These are phyloP conservation scores for Nansenia antarctica DNA, from an alignment of 2,113 vertebrate species.

Conservation along the genomic window DNA sequence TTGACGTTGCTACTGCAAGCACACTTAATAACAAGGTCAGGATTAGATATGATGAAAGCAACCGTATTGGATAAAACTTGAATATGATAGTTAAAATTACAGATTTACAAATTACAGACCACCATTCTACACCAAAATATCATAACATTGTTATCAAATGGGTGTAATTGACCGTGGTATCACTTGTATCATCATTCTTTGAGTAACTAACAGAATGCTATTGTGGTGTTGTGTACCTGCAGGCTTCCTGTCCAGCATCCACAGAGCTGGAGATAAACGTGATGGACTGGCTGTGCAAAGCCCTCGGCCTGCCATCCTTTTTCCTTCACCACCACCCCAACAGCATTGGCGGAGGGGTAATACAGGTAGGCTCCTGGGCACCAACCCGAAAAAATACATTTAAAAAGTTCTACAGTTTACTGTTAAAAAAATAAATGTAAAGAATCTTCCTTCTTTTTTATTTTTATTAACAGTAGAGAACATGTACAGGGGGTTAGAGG, in stretches of 20 bases:
- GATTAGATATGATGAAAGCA: too few species aligned
- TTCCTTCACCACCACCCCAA: constrained; percentile 88
- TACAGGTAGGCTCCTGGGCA: constrained; percentile 80
- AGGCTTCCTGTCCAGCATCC: constrained; percentile 95
- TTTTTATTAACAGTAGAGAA: background rate
- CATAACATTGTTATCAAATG: background rate
- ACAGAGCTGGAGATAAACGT: constrained; percentile 96
- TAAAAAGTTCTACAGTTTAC: too few species aligned
- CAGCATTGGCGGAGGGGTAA: constrained; percentile 88
- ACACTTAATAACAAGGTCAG: too few species aligned
- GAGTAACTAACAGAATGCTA: background rate
- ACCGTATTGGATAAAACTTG: too few species aligned
- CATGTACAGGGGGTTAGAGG: background rate
- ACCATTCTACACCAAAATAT: too few species aligned
- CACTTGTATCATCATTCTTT: too few species aligned
- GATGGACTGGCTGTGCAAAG: constrained; percentile 97
- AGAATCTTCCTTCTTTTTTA: too few species aligned
- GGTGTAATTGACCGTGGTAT: background rate
- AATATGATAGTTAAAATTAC: too few species aligned
- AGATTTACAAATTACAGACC: too few species aligned
- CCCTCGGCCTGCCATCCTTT: constrained; percentile 87
- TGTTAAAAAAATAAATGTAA: too few species aligned
- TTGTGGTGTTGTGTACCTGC: background rate
- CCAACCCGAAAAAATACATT: too few species aligned
- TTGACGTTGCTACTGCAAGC: too few species aligned